Conservation (phyloP, 2,113 vertebrate genomes). For the Triplophysa dalaica region DNA sequence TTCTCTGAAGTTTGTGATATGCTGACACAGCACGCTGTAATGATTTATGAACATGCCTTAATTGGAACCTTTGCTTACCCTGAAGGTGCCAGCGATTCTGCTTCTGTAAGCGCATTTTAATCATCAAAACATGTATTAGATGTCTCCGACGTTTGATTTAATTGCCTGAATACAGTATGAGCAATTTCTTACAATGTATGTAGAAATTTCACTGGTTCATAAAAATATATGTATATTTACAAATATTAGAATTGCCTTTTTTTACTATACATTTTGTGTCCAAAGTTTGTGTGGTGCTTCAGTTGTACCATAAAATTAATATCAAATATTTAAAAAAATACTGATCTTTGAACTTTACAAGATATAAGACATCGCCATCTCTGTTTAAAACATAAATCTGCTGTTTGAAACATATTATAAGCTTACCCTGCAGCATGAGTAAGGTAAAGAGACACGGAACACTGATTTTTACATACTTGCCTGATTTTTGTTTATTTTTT, state of each 20-base stretch:
- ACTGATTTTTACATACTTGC: no score
- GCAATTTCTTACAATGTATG: background rate
- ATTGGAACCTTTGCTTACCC: constrained; percentile 52
- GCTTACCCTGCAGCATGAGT: no score
- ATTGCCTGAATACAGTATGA: constrained; percentile 7
- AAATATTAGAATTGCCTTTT: no score
- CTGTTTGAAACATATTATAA: no score
- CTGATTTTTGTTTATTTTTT: no score
- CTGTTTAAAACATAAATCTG: no score
- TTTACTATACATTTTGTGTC: no score
- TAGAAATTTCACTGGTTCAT: background rate
- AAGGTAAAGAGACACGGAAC: no score
- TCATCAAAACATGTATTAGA: constrained; percentile 32
- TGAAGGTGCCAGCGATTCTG: constrained; percentile 38
- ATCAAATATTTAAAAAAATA: background rate
- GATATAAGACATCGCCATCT: no score
- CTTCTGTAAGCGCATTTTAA: constrained; percentile 41
- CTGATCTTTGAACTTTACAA: no score
- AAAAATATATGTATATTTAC: no score
- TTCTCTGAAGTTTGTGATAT: constrained; percentile 52
- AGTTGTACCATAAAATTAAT: background rate
- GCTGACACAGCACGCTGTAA: constrained; percentile 55
- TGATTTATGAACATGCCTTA: constrained; percentile 64
- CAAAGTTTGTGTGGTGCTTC: no score
- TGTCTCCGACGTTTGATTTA: background rate